Conservation (phyloP, 1,140 invertebrate species). For the Venustaconcha ellipsiformis region DNA sequence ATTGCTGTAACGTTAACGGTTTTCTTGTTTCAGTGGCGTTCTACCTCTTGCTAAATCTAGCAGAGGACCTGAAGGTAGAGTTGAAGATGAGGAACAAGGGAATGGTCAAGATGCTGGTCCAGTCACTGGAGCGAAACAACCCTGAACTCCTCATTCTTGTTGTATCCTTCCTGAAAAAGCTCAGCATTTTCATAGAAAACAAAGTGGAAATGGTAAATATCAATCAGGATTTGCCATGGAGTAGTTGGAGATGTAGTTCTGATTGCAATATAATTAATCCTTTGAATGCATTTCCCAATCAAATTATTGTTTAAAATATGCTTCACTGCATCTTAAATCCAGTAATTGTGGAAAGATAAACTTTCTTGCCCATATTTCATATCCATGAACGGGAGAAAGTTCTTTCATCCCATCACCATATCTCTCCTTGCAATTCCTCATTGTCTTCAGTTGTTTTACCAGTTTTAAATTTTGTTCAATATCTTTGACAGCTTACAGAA, state of each 20-base stretch:
- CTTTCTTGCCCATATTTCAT: too few species aligned
- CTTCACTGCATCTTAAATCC: too few species aligned
- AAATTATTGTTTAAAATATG: too few species aligned
- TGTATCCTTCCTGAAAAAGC: slow-evolving; percentile 93
- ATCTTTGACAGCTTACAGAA: too few species aligned
- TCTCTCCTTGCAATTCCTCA: too few species aligned
- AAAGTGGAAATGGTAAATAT: slow-evolving; percentile 87
- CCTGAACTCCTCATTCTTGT: slow-evolving; percentile 89
- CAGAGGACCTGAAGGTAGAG: slow-evolving; percentile 92
- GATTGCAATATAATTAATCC: too few species aligned
- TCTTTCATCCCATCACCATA: too few species aligned
- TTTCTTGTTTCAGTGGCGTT: slow-evolving; percentile 73
- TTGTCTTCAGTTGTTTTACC: too few species aligned
- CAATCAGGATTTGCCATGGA: neutral
- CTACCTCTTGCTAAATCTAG: slow-evolving; percentile 93
- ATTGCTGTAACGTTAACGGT: neutral
- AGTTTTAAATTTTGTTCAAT: too few species aligned
- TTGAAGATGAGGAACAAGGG: slow-evolving; percentile 98
- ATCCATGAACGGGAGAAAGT: too few species aligned
- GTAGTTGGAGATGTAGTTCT: neutral
- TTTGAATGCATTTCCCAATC: too few species aligned
- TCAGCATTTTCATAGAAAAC: slow-evolving; percentile 95
- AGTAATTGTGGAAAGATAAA: too few species aligned
- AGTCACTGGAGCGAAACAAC: slow-evolving; percentile 88
- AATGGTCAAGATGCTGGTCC: slow-evolving; percentile 89